phyloP scores from a whole-genome alignment of 2,797 vertebrate species.

The Corythornis leucogaster region DNA sequence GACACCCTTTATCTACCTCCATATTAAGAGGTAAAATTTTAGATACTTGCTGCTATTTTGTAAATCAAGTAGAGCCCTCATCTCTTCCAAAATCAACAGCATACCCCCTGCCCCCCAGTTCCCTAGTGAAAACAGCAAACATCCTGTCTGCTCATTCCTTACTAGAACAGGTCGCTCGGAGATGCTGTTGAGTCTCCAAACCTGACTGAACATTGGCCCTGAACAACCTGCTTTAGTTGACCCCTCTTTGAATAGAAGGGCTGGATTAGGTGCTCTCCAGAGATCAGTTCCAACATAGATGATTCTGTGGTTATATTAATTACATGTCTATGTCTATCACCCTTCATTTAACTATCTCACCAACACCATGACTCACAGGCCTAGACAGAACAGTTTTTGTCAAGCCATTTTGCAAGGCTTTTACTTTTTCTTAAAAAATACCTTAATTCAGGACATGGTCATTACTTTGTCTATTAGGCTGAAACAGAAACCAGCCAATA shows the following conservation, averaged over 20 bases:
- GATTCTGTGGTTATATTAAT: neutral
- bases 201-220: neutral
- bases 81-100: neutral
- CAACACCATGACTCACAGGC: neutral
- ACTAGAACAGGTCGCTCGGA: neutral
- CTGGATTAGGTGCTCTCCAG: neutral
- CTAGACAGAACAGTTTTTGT: neutral
- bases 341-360: neutral
- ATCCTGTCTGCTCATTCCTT: neutral
- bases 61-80: neutral
- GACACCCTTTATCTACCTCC: neutral
- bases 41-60: neutral
- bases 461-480: neutral
- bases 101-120: neutral
- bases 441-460: neutral
- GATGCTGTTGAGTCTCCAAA: neutral
- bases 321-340: neutral
- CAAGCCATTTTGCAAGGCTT: neutral
- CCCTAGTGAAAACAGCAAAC: neutral
- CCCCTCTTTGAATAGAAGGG: neutral
- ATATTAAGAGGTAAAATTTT: neutral
- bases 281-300: neutral
- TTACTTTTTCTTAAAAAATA: neutral
- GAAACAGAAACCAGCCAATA: slow-evolving; percentile 29
- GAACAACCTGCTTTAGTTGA: neutral